Evolutionary conservation across 1,140 invertebrate genomes (phyloP).

Genomic region (Bombus ignitus): DNA sequence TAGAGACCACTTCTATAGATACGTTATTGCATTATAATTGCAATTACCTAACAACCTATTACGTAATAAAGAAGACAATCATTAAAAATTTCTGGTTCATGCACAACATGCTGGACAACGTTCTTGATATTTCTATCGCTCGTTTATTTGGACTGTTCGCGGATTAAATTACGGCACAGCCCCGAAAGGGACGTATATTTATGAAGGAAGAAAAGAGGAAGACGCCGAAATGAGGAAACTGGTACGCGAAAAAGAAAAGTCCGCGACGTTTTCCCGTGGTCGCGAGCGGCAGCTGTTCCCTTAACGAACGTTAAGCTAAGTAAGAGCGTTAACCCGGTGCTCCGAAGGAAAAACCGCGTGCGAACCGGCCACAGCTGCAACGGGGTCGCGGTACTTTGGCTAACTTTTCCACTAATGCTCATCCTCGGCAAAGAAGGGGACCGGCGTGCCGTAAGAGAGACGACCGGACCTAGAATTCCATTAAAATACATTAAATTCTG

Average conservation of each 20-base stretch:
- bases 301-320: slow-evolving; percentile 74
- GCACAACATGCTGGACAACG: background rate
- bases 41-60: too few species aligned
- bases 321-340: slow-evolving; percentile 69
- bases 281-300: slow-evolving; percentile 62
- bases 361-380: slow-evolving; percentile 66
- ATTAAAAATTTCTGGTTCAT: background rate
- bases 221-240: slow-evolving; percentile 6
- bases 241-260: slow-evolving; percentile 60
- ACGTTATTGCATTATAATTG: too few species aligned
- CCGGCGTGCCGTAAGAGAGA: slow-evolving; percentile 60
- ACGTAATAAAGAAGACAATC: background rate
- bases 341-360: slow-evolving; percentile 64
- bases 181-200: background rate
- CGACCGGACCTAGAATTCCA: slow-evolving; percentile 68
- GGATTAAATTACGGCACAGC: slow-evolving; percentile 18
- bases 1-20: too few species aligned
- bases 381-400: slow-evolving; percentile 68
- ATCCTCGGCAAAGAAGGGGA: slow-evolving; percentile 53
- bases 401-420: slow-evolving; percentile 75
- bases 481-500: slow-evolving; percentile 73
- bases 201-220: background rate
- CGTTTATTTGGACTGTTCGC: slow-evolving; percentile 11
- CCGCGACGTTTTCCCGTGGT: slow-evolving; percentile 57
- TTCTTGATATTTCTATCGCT: background rate